A percentile compares a stretch with the other conserved stretches of the same genome.
Conservation (phyloP, 2,888 invertebrate species). For the Nomada ruficornis region DNA sequence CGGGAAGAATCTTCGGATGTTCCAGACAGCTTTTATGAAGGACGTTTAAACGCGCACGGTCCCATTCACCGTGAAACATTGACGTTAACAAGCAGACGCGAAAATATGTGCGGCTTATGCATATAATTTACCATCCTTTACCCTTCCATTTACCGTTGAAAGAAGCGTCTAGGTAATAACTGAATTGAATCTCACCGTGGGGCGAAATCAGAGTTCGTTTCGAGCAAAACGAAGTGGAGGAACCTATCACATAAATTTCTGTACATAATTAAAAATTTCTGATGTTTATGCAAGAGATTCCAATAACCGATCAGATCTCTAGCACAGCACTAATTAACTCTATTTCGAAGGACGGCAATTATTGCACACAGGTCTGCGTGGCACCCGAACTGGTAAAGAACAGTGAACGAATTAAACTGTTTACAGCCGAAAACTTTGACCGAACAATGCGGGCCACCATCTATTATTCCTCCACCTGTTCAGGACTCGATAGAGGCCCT, state of each 20-base stretch:
- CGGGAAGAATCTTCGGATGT: background rate
- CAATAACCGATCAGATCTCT: too few species aligned
- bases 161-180: slow-evolving; percentile 5
- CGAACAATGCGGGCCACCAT: too few species aligned
- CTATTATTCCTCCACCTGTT: background rate
- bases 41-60: background rate
- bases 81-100: slow-evolving; percentile 31
- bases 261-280: too few species aligned
- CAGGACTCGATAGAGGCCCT: background rate
- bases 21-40: background rate
- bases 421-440: too few species aligned
- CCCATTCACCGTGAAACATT: background rate
- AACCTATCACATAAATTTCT: background rate
- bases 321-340: too few species aligned
- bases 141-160: background rate
- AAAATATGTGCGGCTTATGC: slow-evolving; percentile 41
- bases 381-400: too few species aligned
- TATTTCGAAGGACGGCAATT: too few species aligned
- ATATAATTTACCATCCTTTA: slow-evolving; percentile 25
- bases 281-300: too few species aligned
- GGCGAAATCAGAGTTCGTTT: slow-evolving; percentile 7
- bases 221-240: background rate
- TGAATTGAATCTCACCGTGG: background rate
- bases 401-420: too few species aligned
- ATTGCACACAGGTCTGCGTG: too few species aligned